Evolutionary conservation across 1,140 invertebrate species (phyloP).

Genomic region (Maniola jurtina): DNA sequence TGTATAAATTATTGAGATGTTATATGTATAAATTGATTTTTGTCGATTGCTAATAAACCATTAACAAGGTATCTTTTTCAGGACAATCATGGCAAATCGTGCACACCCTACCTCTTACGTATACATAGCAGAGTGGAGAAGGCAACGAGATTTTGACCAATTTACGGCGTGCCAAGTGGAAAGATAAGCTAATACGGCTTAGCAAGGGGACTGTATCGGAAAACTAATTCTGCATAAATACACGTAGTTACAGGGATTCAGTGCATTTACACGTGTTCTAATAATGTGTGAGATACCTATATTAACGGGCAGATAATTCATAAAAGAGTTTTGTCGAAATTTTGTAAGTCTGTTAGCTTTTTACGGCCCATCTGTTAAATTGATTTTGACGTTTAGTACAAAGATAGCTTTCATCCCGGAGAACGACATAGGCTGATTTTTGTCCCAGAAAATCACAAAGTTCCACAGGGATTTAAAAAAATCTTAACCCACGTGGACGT

Average conservation of each 20-base stretch:
- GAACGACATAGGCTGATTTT: background rate
- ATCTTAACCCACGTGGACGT: too few species aligned
- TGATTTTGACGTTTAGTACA: too few species aligned
- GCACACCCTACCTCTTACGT: constrained; percentile 51
- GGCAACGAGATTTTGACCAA: constrained; percentile 76
- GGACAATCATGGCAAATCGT: background rate
- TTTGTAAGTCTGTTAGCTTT: too few species aligned
- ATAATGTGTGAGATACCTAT: background rate
- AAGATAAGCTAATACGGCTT: constrained; percentile 75
- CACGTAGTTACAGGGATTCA: constrained; percentile 23
- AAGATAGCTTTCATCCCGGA: too few species aligned
- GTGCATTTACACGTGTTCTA: constrained; percentile 14
- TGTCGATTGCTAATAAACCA: too few species aligned
- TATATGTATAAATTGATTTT: too few species aligned
- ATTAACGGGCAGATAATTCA: background rate
- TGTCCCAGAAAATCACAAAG: background rate
- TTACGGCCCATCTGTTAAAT: too few species aligned
- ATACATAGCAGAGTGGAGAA: constrained; percentile 63
- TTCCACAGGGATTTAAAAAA: background rate
- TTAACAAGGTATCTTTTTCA: background rate
- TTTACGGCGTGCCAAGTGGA: constrained; percentile 76
- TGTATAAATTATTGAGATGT: too few species aligned
- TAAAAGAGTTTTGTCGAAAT: too few species aligned
- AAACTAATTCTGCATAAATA: constrained; percentile 74
- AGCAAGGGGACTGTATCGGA: constrained; percentile 58